Evolutionary conservation across 2,797 vertebrate genomes (phyloP), one percentile per base, ranked within the genome.

Genomic region (Danio kyathit): DNA sequence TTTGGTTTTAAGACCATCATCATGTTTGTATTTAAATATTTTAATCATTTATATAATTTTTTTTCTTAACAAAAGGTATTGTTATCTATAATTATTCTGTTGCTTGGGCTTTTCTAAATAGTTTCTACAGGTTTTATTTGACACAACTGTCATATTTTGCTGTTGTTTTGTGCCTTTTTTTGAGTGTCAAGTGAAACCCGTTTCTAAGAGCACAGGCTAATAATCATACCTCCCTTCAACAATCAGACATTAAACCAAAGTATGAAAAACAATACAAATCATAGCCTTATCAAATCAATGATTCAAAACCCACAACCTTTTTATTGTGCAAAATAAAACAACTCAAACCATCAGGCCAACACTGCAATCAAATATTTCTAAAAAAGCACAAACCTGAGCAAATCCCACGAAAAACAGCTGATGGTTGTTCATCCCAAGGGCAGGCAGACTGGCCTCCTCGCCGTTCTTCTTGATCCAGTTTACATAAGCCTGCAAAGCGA

Each of bases 371-470:
- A 64, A 76, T 38, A 76, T 54, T 54, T 56, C 21, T 73, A 29
- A 29, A 29, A 6, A 59, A 14, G 59, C 21, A 93, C 95, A 87
- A 81, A 99, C 98, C 96, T 99, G 98, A 0, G 98, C 98, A 38
- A 99, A 99, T 16, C 96, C 96, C 0, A 99, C 92, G 0, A 99
- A 99, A 90, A 99, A 99, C 83, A 99, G 95, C 91, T 99, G 98
- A 86, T 96, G 91, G 82, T 98, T 99, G 2, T 96, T 97, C 91
- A 99, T 95, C 59, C 94, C 95, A 0, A 99, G 92, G 0, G 96
- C 94, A 0, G 98, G 98, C 76, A 99, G 89, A 0, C 84, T 89
- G 77, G 95, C 87, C 89, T 99, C 98, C 9, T 96, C 92, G 0
- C 97, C 98, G 0, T 99, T 96, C 88, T 94, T 97, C 84, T 90